Evolutionary conservation across 2,113 vertebrate genomes (phyloP).

Genomic region (Poecilia latipinna): DNA sequence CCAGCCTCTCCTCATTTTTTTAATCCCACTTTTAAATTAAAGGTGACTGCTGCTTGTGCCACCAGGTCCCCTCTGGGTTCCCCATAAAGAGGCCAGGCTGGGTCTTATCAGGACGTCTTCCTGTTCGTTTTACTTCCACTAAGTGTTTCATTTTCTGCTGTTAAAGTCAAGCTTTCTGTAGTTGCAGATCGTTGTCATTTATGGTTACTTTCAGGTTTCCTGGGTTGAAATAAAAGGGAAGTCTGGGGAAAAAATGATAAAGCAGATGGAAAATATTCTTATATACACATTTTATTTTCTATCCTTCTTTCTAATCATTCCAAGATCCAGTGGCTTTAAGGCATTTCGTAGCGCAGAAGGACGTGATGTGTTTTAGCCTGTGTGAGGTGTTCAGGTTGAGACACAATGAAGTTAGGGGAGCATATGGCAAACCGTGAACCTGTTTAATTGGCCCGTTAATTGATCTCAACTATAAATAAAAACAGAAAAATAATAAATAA

Average conservation of each 20-base stretch:
- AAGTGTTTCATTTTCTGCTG: not conserved
- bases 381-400: slow-evolving; percentile 58
- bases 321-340: slow-evolving; percentile 27
- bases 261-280: not conserved
- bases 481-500: slow-evolving; percentile 9
- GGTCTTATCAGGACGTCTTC: not conserved
- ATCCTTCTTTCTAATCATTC: no score
- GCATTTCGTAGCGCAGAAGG: slow-evolving; percentile 56
- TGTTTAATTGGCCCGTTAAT: slow-evolving; percentile 63
- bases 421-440: slow-evolving; percentile 60
- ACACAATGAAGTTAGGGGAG: slow-evolving; percentile 51
- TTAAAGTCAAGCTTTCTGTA: not conserved
- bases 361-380: slow-evolving; percentile 28
- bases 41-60: slow-evolving; percentile 43
- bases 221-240: no score
- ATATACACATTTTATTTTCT: no score
- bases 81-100: slow-evolving; percentile 21
- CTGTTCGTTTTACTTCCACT: not conserved
- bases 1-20: not conserved
- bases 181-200: no score
- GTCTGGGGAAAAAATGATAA: no score
- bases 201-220: no score
- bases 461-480: slow-evolving; percentile 52
- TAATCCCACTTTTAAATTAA: slow-evolving; percentile 43
- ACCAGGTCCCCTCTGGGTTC: slow-evolving; percentile 28